Evolutionary conservation across 2,113 vertebrate species (phyloP), one percentile per base, ranked within the genome.

Genomic region (Microtus richardsoni): DNA sequence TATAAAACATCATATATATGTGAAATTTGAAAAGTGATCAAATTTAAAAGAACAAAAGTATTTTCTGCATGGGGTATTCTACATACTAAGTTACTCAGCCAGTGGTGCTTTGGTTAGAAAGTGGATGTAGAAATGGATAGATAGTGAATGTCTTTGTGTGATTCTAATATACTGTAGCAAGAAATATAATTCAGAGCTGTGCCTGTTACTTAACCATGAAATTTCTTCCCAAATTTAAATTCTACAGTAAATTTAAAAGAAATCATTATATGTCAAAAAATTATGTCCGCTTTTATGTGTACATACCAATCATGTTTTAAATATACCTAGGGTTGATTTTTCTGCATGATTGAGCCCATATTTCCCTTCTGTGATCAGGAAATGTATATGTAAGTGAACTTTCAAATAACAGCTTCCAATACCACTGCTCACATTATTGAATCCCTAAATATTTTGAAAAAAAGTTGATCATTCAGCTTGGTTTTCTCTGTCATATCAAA

Each of bases 91-190:
- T 79, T 74, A 12, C 62, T 7, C 36, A 74, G 77, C 66, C 3
- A 19, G 8, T 73, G 10, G 10, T 52, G 4, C 19, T 0, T 44
- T 3, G 2, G 2, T 1, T 44, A 28, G 7, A 5, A 7, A 82
- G 0, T 49, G 1, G 78, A 66, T 39, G 2, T 73, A 13, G 14
- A 89, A 86, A 83, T 83, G 1, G 75, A 91, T 58, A 58, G 54
- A 58, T 58, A 79, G 47, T 62, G 21, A 54, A 52, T 68, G 5
- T 47, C 7, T 49, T 5, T 83, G 3, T 36, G 12, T 39, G 3
- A 44, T 77, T 44, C 12, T 73, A 73, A 91, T 41, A 60, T 52
- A 58, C 24, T 60, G 13, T 41, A 58, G 26, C 0, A 77, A 39
- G 36, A 80, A 13, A 91, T 58, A 86, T 30, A 7, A 75, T 26